phyloP scores from a whole-genome alignment of 2,888 invertebrate species.

The Rhagium mordax region DNA sequence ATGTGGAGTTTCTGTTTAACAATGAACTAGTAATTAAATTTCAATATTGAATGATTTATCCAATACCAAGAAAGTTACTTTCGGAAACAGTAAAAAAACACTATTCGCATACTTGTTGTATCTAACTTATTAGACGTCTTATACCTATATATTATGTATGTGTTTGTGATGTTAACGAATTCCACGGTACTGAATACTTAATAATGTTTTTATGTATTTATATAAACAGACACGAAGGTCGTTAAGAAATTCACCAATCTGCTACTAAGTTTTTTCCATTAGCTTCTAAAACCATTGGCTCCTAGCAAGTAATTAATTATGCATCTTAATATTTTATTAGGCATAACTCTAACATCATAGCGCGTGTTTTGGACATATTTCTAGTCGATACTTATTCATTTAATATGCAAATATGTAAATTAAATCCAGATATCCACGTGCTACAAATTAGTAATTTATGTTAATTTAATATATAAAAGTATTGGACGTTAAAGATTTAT shows the following conservation, averaged over 20 bases:
- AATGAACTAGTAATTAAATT: too few species aligned
- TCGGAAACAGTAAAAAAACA: too few species aligned
- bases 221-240: not conserved
- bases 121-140: too few species aligned
- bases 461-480: slow-evolving; percentile 18
- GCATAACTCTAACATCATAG: not conserved
- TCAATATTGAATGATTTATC: too few species aligned
- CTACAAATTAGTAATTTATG: slow-evolving; percentile 32
- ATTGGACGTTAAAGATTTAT: slow-evolving; percentile 17
- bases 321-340: not conserved
- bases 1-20: too few species aligned
- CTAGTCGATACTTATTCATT: slow-evolving; percentile 14
- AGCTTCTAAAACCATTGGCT: not conserved
- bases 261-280: not conserved
- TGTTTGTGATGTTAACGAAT: not conserved
- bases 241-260: not conserved
- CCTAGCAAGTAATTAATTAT: slow-evolving; percentile 6
- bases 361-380: slow-evolving; percentile 14
- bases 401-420: slow-evolving; percentile 33
- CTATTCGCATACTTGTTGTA: too few species aligned
- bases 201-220: not conserved
- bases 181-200: not conserved
- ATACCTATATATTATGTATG: too few species aligned
- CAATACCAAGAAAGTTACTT: too few species aligned
- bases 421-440: slow-evolving; percentile 25